Percentiles rank a stretch among this genome's conserved stretches.
Evolutionary conservation across 2,888 invertebrate genomes (phyloP).

Genomic region (Patella ulyssiponensis): DNA sequence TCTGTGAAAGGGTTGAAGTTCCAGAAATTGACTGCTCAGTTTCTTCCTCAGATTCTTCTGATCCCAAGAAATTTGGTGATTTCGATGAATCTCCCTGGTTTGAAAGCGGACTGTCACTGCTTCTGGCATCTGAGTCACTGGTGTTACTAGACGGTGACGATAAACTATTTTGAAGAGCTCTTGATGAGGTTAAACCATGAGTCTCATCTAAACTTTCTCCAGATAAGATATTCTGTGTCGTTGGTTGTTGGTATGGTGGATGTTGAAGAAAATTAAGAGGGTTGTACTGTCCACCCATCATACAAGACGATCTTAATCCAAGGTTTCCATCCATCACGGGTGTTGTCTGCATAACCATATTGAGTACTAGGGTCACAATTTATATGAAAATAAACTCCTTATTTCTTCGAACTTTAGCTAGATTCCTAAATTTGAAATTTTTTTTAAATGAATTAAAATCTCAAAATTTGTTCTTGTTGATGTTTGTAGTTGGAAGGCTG

Average conservation of each 20-base stretch:
- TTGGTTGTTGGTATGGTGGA: neutral
- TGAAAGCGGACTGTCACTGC: slow-evolving; percentile 3
- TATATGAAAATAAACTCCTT: too few species aligned
- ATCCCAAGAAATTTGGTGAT: slow-evolving; percentile 2
- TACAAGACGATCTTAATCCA: slow-evolving; percentile 1
- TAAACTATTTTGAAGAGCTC: neutral
- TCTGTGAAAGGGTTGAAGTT: slow-evolving; percentile 65
- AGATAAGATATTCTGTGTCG: neutral
- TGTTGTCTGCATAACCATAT: neutral
- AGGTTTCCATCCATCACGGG: neutral
- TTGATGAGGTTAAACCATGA: neutral
- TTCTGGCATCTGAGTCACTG: slow-evolving; percentile 5
- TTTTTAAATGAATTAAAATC: too few species aligned
- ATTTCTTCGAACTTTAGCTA: too few species aligned
- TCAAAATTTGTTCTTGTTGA: neutral
- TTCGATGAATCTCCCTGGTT: slow-evolving; percentile 4
- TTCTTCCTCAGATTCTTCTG: slow-evolving; percentile 7
- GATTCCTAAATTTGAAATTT: too few species aligned
- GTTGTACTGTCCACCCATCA: slow-evolving; percentile 1
- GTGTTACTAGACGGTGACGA: neutral
- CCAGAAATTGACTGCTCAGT: slow-evolving; percentile 37
- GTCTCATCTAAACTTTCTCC: neutral
- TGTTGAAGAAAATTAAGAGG: neutral
- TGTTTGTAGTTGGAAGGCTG: neutral
- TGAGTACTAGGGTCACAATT: neutral